Evolutionary conservation across 2,797 vertebrate species (phyloP).

Genomic region (Bradypodion pumilum): DNA sequence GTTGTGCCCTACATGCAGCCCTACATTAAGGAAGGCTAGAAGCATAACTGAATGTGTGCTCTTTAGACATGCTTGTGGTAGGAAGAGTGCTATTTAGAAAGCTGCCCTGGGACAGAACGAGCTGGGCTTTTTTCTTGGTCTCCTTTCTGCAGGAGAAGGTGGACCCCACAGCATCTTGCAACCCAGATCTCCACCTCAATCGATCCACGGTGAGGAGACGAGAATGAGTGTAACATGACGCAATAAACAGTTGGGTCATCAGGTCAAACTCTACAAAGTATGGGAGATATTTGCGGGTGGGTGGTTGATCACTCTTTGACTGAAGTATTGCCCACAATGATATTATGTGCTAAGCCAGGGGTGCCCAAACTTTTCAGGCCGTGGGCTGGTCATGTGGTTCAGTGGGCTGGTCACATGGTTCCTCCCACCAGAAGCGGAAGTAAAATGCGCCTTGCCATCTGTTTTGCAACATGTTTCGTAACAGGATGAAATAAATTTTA

Average conservation of each 20-base stretch:
- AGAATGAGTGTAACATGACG: background rate
- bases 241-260: background rate
- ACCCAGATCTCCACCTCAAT: slow-evolving; percentile 91
- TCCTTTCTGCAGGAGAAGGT: slow-evolving; percentile 81
- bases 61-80: background rate
- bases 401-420: no score
- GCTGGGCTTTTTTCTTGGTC: background rate
- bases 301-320: background rate
- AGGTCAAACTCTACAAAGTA: background rate
- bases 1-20: no score
- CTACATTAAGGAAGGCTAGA: background rate
- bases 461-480: no score
- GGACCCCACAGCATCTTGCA: slow-evolving; percentile 83
- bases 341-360: no score
- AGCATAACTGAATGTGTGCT: background rate
- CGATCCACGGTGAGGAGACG: slow-evolving; percentile 67
- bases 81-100: background rate
- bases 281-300: no score
- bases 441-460: no score
- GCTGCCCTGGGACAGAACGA: background rate
- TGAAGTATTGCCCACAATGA: no score
- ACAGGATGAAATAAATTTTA: no score
- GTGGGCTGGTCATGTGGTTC: no score
- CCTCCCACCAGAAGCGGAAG: no score
- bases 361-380: no score